These are phyloP conservation scores for Drosophila paramelanica DNA, from an alignment of 2,888 invertebrate species.

Conservation along the genomic window DNA sequence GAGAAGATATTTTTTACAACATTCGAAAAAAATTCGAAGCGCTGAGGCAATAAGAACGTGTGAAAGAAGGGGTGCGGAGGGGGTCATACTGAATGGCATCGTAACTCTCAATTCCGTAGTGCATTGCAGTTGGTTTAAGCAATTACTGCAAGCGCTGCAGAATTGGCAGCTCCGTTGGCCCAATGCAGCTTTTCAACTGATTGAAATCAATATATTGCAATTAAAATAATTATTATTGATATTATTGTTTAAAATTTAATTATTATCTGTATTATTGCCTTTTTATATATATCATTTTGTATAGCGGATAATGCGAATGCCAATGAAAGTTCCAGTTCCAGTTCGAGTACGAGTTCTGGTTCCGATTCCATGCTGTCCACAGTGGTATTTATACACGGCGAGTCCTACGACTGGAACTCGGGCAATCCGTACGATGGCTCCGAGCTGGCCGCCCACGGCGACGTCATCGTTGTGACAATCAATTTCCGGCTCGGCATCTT, in stretches of 20 bases:
- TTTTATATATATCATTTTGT: not conserved
- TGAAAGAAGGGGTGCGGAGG: not conserved
- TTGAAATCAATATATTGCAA: too few relatives aligned
- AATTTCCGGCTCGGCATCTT: conserved; percentile 95
- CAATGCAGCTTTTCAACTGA: conserved; percentile 33
- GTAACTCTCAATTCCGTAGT: conserved; percentile 95
- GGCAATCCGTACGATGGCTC: conserved; percentile 99
- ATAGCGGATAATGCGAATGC: conserved; percentile 22
- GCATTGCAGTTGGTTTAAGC: conserved; percentile 94
- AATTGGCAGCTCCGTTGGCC: conserved; percentile 90
- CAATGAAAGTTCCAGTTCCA: conserved; percentile 20
- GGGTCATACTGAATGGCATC: conserved; percentile 36
- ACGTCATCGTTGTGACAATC: conserved; percentile 95
- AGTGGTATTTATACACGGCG: conserved; percentile 96
- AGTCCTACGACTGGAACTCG: conserved; percentile 98
- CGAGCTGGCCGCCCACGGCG: conserved; percentile 95
- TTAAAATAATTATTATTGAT: too few relatives aligned
- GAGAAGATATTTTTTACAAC: conserved; percentile 8
- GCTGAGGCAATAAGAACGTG: not conserved
- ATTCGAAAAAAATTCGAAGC: conserved; percentile 1
- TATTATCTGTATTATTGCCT: not conserved
- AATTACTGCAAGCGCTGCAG: conserved; percentile 97
- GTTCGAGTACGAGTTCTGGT: conserved; percentile 11
- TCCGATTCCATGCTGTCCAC: conserved; percentile 87
- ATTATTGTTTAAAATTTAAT: not conserved